Conservation (phyloP, 2,113 vertebrate species). For the Gallinago media region DNA sequence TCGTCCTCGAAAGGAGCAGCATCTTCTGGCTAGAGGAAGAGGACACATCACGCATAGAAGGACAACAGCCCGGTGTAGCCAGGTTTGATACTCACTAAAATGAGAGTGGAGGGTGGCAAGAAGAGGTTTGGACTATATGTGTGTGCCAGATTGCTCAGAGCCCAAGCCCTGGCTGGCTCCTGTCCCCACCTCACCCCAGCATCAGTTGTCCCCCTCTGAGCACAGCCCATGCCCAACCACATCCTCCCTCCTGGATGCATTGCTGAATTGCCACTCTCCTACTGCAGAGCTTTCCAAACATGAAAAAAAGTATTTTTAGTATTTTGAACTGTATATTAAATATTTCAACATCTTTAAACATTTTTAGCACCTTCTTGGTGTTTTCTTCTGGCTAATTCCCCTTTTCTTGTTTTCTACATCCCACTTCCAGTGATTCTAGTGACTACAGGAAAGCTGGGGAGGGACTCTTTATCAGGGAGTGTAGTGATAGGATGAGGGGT, state of each 20-base stretch:
- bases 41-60: not conserved
- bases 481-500: not conserved
- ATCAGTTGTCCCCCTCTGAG: not conserved
- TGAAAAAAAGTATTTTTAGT: not conserved
- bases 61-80: not conserved
- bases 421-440: not conserved
- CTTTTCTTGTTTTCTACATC: not conserved
- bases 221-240: not conserved
- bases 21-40: not conserved
- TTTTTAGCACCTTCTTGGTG: not conserved
- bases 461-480: too few species aligned
- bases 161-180: not conserved
- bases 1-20: not conserved
- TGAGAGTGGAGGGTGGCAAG: not conserved
- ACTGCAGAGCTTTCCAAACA: not conserved
- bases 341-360: not conserved
- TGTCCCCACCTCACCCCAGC: fast-evolving
- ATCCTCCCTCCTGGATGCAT: not conserved
- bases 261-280: not conserved
- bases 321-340: not conserved
- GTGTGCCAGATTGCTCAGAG: not conserved
- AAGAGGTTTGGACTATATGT: fast-evolving
- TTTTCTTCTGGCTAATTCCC: not conserved
- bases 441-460: not conserved
- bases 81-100: not conserved